Conservation (phyloP, 2,113 vertebrate genomes). For the Peucedramus taeniatus region DNA sequence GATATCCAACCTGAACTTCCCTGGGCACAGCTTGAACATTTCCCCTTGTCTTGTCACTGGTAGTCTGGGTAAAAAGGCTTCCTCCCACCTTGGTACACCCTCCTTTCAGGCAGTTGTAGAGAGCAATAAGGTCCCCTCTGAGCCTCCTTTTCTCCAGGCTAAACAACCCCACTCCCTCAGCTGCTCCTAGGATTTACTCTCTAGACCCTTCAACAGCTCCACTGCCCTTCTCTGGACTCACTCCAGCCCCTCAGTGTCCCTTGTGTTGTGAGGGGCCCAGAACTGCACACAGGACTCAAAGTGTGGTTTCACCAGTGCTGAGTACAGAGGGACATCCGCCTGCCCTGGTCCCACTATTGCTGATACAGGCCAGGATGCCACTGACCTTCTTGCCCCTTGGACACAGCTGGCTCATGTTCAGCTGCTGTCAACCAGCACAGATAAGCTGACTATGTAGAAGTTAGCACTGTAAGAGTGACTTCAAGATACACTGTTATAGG, state of each 20-base stretch:
- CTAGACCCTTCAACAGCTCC: too few relatives aligned
- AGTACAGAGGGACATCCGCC: neutral
- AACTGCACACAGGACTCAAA: neutral
- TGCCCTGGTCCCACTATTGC: neutral
- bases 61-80: neutral
- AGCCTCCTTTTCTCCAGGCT: neutral
- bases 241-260: neutral
- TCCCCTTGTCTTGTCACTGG: neutral
- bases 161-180: neutral
- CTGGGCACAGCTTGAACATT: neutral
- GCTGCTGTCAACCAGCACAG: neutral
- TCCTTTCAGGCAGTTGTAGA: neutral
- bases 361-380: neutral
- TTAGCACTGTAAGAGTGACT: neutral
- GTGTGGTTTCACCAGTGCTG: neutral
- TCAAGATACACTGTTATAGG: neutral
- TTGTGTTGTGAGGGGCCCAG: neutral
- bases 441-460: neutral
- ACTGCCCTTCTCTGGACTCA: fast-evolving
- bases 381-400: neutral
- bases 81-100: neutral
- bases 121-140: neutral
- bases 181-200: neutral
- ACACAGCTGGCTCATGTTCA: neutral
- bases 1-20: neutral